Evolutionary conservation across 1,140 invertebrate species (phyloP).

Genomic region (Sycobia sp.): DNA sequence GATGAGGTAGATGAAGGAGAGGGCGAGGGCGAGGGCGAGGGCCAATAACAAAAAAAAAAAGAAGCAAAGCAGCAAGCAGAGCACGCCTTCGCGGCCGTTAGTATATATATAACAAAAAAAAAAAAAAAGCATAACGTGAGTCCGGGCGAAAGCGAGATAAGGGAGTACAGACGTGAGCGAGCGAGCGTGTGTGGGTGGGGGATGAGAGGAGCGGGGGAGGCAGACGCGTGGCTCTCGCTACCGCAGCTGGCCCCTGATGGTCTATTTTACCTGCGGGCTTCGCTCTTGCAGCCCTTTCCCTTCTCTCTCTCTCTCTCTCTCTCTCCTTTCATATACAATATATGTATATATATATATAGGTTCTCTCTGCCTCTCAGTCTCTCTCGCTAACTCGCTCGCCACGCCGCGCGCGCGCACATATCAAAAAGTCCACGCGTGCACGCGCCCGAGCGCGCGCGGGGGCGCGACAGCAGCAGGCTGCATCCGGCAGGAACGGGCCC

Average conservation of each 20-base stretch:
- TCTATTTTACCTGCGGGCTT: slow-evolving; percentile 23
- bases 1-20: background rate
- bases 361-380: too few species aligned
- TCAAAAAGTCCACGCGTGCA: background rate
- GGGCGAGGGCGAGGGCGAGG: background rate
- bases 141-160: too few species aligned
- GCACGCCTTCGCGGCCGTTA: too few species aligned
- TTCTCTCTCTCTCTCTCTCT: background rate
- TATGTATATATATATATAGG: too few species aligned
- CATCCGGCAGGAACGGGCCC: slow-evolving; percentile 18
- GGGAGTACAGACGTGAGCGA: too few species aligned
- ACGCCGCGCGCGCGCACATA: slow-evolving; percentile 4
- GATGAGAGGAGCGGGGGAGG: background rate
- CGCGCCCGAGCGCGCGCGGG: background rate
- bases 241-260: slow-evolving; percentile 5
- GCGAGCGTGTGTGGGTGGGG: too few species aligned
- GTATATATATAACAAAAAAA: too few species aligned
- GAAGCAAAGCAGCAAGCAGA: too few species aligned
- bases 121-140: too few species aligned
- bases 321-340: background rate
- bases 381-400: too few species aligned
- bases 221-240: background rate
- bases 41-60: too few species aligned
- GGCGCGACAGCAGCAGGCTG: slow-evolving; percentile 17
- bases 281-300: slow-evolving; percentile 15